phyloP scores from a whole-genome alignment of 1,140 invertebrate species.

The Aporrectodea caliginosa region DNA sequence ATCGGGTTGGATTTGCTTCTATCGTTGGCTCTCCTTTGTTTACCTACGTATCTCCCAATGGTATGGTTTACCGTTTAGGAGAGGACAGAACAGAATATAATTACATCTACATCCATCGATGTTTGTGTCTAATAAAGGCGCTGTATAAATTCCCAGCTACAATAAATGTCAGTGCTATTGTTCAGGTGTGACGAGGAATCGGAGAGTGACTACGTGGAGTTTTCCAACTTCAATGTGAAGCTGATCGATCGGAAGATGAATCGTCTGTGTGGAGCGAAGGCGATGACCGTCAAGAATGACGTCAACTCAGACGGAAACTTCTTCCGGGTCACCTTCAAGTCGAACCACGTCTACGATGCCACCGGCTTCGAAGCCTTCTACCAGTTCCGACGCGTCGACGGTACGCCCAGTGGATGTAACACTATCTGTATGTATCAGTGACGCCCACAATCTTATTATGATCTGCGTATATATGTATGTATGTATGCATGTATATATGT shows the following conservation, averaged over 20 bases:
- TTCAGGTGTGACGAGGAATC: constrained; percentile 77
- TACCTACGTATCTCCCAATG: not conserved
- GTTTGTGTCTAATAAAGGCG: not conserved
- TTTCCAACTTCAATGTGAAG: constrained; percentile 82
- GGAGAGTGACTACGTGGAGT: constrained; percentile 88
- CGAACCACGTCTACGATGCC: constrained; percentile 85
- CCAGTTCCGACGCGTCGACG: constrained; percentile 57
- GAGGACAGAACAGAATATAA: no score
- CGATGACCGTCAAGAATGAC: constrained; percentile 32
- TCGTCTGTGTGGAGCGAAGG: constrained; percentile 77
- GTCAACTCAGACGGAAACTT: constrained; percentile 85
- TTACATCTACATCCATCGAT: not conserved
- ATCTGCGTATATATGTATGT: not conserved
- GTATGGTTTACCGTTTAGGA: no score
- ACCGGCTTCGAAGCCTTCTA: constrained; percentile 82
- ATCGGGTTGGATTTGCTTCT: not conserved
- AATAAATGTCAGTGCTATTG: constrained; percentile 36
- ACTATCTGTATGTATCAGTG: not conserved
- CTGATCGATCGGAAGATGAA: constrained; percentile 74
- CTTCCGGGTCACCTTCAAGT: constrained; percentile 88
- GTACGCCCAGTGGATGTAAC: not conserved
- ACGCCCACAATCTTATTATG: not conserved
- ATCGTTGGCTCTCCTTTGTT: not conserved
- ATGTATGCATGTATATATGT: no score
- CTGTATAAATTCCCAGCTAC: no score